Percentiles rank a stretch among this genome's conserved stretches.
phyloP scores from a whole-genome alignment of 2,797 vertebrate genomes.

The Parauchenoglanis punctatus region DNA sequence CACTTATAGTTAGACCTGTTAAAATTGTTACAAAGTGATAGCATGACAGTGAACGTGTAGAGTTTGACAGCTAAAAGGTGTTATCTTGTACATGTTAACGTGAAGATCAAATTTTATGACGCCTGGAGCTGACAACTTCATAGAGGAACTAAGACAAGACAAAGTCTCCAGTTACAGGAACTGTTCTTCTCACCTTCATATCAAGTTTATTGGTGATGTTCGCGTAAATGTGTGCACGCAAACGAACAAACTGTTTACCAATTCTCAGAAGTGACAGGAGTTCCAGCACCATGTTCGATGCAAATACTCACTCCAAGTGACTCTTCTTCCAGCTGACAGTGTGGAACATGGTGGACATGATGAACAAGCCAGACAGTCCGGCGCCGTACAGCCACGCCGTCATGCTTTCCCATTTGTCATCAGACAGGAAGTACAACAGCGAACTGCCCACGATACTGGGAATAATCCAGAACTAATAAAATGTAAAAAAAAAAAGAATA shows the following conservation, averaged over 20 bases:
- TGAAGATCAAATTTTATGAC: background rate
- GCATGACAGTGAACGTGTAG: background rate
- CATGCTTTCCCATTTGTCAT: conserved; percentile 85
- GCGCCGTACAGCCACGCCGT: conserved; percentile 83
- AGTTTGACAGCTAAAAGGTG: background rate
- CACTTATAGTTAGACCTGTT: background rate
- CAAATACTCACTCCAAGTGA: conserved; percentile 83
- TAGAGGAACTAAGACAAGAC: background rate
- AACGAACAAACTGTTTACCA: background rate
- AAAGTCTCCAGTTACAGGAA: background rate
- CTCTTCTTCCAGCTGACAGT: conserved; percentile 94
- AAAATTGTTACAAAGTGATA: background rate
- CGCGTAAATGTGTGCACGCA: background rate
- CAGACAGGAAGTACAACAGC: conserved; percentile 87
- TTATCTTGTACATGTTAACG: background rate
- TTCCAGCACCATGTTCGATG: background rate
- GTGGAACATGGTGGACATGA: conserved; percentile 93
- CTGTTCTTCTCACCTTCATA: conserved; percentile 28
- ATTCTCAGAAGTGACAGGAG: background rate
- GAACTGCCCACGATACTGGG: conserved; percentile 92
- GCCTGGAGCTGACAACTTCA: background rate
- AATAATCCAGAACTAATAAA: conserved; percentile 86
- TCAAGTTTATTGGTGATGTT: background rate
- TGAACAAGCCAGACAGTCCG: conserved; percentile 89
- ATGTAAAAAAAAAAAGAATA: conserved; percentile 14